A percentile compares a stretch with the other conserved stretches of the same genome.
Evolutionary conservation across 2,888 invertebrate genomes (phyloP).

Genomic region (Macrostomum cliftonense): DNA sequence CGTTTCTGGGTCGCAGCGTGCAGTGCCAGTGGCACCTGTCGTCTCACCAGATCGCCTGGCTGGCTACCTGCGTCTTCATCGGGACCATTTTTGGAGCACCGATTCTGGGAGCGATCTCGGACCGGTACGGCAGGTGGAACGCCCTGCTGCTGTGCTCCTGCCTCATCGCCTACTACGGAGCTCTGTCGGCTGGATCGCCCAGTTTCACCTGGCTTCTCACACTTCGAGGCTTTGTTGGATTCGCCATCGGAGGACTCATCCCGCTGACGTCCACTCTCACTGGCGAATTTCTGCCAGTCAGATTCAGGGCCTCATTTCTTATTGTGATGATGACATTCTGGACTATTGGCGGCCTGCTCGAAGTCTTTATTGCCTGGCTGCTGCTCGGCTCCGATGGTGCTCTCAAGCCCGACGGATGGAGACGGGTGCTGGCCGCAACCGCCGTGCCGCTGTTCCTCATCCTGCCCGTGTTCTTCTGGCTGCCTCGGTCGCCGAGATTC

Average conservation of each 20-base stretch:
- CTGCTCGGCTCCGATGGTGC: slow-evolving; percentile 69
- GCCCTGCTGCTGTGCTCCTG: slow-evolving; percentile 75
- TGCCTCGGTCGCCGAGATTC: slow-evolving; percentile 76
- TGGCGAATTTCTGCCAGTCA: slow-evolving; percentile 80
- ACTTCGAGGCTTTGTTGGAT: slow-evolving; percentile 71
- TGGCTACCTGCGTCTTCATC: slow-evolving; percentile 73
- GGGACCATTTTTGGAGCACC: slow-evolving; percentile 94
- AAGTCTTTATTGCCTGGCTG: slow-evolving; percentile 66
- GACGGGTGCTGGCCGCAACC: slow-evolving; percentile 75
- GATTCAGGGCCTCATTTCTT: slow-evolving; percentile 52
- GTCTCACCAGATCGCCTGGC: slow-evolving; percentile 71
- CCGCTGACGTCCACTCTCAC: slow-evolving; percentile 67
- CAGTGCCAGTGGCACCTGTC: slow-evolving; percentile 84
- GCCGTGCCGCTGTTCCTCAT: slow-evolving; percentile 68
- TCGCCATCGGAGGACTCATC: slow-evolving; percentile 70
- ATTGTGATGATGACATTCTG: slow-evolving; percentile 58
- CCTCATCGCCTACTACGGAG: slow-evolving; percentile 69
- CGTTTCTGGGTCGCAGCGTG: slow-evolving; percentile 73
- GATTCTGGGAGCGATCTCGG: slow-evolving; percentile 83
- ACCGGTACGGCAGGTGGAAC: slow-evolving; percentile 64
- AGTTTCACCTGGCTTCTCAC: slow-evolving; percentile 74
- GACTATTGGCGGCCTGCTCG: slow-evolving; percentile 81
- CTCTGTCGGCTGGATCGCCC: slow-evolving; percentile 70
- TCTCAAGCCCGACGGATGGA: slow-evolving; percentile 47
- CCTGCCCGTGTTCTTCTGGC: slow-evolving; percentile 50